phyloP scores from a whole-genome alignment of 1,140 invertebrate species.

The Oryctes rhinoceros region DNA sequence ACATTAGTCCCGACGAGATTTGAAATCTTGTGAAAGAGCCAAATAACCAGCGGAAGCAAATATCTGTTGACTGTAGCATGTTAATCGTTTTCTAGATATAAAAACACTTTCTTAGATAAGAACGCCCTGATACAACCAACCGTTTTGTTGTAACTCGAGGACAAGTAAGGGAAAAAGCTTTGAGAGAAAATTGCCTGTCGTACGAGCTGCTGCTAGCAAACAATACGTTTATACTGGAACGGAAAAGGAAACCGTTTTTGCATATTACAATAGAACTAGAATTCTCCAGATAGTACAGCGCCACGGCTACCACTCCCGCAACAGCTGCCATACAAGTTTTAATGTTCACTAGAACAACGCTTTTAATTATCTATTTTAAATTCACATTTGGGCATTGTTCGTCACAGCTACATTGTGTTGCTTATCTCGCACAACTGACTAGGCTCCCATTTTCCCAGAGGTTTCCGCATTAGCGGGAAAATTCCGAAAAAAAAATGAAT shows the following conservation, averaged over 20 bases:
- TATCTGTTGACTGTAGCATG: no score
- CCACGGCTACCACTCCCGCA: neutral
- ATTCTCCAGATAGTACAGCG: neutral
- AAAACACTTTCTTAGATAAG: no score
- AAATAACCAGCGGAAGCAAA: no score
- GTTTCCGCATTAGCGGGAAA: neutral
- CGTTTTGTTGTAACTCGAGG: neutral
- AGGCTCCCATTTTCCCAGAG: neutral
- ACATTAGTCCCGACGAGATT: no score
- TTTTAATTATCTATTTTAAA: conserved; percentile 36
- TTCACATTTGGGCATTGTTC: conserved; percentile 16
- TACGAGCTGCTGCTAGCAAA: neutral
- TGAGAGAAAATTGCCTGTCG: neutral
- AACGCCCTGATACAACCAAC: neutral
- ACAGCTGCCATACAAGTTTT: conserved; percentile 13
- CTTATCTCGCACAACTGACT: neutral
- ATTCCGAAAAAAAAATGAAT: neutral
- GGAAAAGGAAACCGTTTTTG: conserved; percentile 28
- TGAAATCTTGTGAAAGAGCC: no score
- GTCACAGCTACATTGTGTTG: neutral
- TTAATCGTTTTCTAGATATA: no score
- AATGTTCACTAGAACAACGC: neutral
- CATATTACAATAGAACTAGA: neutral
- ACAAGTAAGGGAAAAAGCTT: neutral
- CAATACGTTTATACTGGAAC: neutral